phyloP scores from a whole-genome alignment of 2,888 invertebrate species.

The Pyrochroa serraticornis region DNA sequence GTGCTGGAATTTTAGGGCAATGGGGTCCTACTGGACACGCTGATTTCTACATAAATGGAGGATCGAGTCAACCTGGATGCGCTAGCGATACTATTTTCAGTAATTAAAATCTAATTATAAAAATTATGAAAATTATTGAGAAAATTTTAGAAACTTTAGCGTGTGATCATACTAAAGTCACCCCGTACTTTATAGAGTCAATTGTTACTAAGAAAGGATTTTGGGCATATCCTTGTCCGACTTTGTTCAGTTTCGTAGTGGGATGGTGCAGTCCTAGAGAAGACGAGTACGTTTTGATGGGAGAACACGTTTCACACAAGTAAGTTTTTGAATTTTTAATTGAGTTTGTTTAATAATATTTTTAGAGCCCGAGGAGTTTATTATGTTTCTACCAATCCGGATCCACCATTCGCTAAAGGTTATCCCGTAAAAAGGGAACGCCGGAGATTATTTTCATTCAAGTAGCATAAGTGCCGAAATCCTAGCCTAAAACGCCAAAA shows the following conservation, averaged over 20 bases:
- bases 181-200: conserved; percentile 89
- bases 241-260: conserved; percentile 80
- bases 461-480: conserved; percentile 2
- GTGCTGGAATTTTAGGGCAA: conserved; percentile 86
- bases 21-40: conserved; percentile 90
- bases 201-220: conserved; percentile 80
- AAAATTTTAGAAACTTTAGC: conserved; percentile 75
- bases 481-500: background rate
- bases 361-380: conserved; percentile 82
- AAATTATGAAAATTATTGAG: background rate
- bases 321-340: conserved; percentile 57
- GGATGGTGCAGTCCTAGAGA: conserved; percentile 84
- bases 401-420: conserved; percentile 84
- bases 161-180: conserved; percentile 89
- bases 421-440: conserved; percentile 66
- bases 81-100: conserved; percentile 81
- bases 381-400: conserved; percentile 85
- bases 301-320: conserved; percentile 80
- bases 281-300: conserved; percentile 83
- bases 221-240: conserved; percentile 85
- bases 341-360: conserved; percentile 30
- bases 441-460: conserved; percentile 17
- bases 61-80: conserved; percentile 87
- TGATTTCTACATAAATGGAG: conserved; percentile 88
- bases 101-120: conserved; percentile 59